Evolutionary conservation across 2,888 invertebrate genomes (phyloP), one percentile per base, ranked within the genome.

Genomic region (Chrysomela aeneicollis): DNA sequence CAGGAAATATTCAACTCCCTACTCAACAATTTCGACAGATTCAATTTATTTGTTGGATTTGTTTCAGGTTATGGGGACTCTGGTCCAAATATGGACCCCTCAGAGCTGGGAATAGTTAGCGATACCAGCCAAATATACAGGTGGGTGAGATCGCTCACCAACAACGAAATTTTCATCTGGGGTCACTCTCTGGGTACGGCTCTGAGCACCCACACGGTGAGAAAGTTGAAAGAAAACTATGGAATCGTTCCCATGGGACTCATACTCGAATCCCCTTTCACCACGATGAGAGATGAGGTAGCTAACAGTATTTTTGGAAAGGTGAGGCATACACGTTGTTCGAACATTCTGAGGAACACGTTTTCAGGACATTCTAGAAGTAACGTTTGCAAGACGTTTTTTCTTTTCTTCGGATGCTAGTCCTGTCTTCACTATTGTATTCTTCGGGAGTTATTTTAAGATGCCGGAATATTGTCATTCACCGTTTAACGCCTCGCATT

Each of bases 61-160:
- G 58, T 69, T 74, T 47, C 35, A 82, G 82, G 77, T 54, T 82
- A 78, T 68, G 82, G 76, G n/a, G 82, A 82, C 67, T 82, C 82
- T 0, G 74, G 69, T 0, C 63, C 73, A 8, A 63, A 72, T 46
- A 75, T 73, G 10, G 66, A 68, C 21, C 71, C 78, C 46, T 72
- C 76, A 1, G 82, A 82, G 74, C 64, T 69, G 26, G 78, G 74
- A 1, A 76, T 82, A 0, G 76, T 79, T 1, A 73, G 74, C 55
- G 82, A 82, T 65, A 74, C 78, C 6, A 64, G 77, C 12, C 78
- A 80, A 63, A 70, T 82, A 15, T 81, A 78, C 66, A 69, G 77
- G 61, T 79, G 79, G 80, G 59, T 82, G 2, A 62, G 63, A 18
- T 53, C 59, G 2, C 74, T 76, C 5, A 75, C 77, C 1, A 64